A percentile compares a stretch with the other conserved stretches of the same genome.
phyloP scores from a whole-genome alignment of 2,888 invertebrate species.

The Scelioninae gen. 1 region DNA sequence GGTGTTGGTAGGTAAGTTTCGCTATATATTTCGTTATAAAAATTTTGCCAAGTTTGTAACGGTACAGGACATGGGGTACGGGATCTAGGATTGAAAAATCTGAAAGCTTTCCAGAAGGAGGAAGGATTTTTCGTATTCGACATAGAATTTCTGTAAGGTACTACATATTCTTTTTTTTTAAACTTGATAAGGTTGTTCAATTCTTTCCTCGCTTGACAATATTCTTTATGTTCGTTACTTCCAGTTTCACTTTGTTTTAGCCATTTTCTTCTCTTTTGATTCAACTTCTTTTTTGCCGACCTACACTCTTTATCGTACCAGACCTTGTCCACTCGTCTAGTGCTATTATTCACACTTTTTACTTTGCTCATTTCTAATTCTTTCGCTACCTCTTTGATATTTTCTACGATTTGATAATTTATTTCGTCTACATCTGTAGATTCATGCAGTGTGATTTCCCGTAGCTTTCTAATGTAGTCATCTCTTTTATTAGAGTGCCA shows the following conservation, averaged over 20 bases:
- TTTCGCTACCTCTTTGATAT: background rate
- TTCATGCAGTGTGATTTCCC: too few species aligned
- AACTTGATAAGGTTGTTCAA: background rate
- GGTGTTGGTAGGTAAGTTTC: background rate
- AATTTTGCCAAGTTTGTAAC: constrained; percentile 1
- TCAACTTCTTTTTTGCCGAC: background rate
- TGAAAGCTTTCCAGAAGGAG: constrained; percentile 3
- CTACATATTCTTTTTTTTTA: background rate
- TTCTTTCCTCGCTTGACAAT: background rate
- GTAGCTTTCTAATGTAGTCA: too few species aligned
- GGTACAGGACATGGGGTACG: background rate
- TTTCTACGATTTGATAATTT: too few species aligned
- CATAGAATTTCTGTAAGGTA: background rate
- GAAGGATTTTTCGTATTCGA: background rate
- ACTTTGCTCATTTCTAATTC: background rate
- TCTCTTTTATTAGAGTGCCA: too few species aligned
- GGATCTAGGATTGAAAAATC: constrained; percentile 13
- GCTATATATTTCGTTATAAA: background rate
- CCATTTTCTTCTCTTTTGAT: background rate
- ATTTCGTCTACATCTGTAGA: too few species aligned
- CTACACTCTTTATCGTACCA: background rate
- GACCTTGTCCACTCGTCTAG: background rate
- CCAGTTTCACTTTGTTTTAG: background rate
- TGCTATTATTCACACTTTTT: background rate
- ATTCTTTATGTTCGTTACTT: background rate